A percentile compares a stretch with the other conserved stretches of the same genome.
Conservation (phyloP, 1,140 invertebrate genomes). For the Nylanderia fulva region DNA sequence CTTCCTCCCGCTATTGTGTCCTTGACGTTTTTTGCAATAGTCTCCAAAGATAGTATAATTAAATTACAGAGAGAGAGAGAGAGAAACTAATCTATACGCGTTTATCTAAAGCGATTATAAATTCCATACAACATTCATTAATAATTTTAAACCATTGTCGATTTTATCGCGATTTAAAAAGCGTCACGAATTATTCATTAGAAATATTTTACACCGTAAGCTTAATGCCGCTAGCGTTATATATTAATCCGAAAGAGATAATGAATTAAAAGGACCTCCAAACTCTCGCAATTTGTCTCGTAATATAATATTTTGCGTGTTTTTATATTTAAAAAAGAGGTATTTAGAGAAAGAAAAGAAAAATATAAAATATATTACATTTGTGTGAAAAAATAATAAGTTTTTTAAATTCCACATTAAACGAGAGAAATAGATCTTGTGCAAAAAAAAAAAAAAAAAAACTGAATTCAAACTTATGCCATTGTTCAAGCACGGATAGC, state of each 20-base stretch:
- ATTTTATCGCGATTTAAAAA: conserved; percentile 39
- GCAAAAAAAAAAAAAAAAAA: conserved; percentile 12
- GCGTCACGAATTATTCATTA: conserved; percentile 17
- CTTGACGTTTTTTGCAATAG: neutral
- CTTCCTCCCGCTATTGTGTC: conserved; percentile 65
- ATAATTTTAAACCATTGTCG: conserved; percentile 5
- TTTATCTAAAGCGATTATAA: conserved; percentile 33
- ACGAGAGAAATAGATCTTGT: neutral
- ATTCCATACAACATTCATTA: neutral
- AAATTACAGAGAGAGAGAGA: conserved; percentile 22
- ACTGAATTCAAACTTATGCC: conserved; percentile 23
- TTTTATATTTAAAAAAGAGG: conserved; percentile 3
- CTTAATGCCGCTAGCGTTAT: conserved; percentile 5
- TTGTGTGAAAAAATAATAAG: neutral
- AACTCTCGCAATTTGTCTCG: neutral
- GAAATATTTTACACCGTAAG: conserved; percentile 7
- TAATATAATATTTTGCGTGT: neutral
- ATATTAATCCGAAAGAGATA: conserved; percentile 16
- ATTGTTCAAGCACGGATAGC: conserved; percentile 6
- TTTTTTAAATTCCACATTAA: neutral
- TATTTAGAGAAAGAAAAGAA: neutral
- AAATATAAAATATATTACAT: neutral
- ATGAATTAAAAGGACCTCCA: neutral
- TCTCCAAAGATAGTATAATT: conserved; percentile 37
- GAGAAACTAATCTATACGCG: neutral